Percentiles rank a stretch among this genome's conserved stretches.
phyloP scores from a whole-genome alignment of 1,140 invertebrate genomes.

The Drosophila cardini region DNA sequence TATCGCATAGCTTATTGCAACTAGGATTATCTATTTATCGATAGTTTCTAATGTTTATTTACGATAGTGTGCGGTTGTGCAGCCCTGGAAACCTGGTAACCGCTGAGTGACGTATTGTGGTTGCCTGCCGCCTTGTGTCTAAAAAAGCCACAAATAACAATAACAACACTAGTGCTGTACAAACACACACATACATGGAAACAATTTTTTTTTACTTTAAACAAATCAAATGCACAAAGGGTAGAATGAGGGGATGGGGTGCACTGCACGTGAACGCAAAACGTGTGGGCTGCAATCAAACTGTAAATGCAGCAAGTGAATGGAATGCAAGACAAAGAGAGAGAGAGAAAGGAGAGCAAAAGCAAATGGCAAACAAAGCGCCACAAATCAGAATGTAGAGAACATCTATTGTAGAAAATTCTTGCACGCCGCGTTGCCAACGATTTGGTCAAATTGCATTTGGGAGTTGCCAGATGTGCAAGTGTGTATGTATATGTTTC shows the following conservation, averaged over 20 bases:
- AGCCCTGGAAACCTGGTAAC: slow-evolving; percentile 47
- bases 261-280: slow-evolving; percentile 69
- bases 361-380: slow-evolving; percentile 1
- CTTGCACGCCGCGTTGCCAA: slow-evolving; percentile 33
- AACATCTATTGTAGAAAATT: slow-evolving; percentile 19
- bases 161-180: slow-evolving; percentile 36
- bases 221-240: slow-evolving; percentile 62
- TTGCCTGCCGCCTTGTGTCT: slow-evolving; percentile 37
- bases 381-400: slow-evolving; percentile 3
- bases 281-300: slow-evolving; percentile 68
- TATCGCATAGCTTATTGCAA: slow-evolving; percentile 16
- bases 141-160: slow-evolving; percentile 52
- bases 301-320: slow-evolving; percentile 68
- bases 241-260: slow-evolving; percentile 3
- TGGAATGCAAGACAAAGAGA: slow-evolving; percentile 11
- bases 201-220: slow-evolving; percentile 59
- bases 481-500: slow-evolving; percentile 4
- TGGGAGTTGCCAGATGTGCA: slow-evolving; percentile 46
- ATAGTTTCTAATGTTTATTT: neutral
- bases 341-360: neutral
- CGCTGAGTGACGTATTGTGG: slow-evolving; percentile 66
- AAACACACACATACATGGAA: slow-evolving; percentile 32
- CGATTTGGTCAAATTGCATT: slow-evolving; percentile 45
- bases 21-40: neutral
- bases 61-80: slow-evolving; percentile 3